Evolutionary conservation across 2,113 vertebrate species (phyloP), one percentile per base, ranked within the genome.

Genomic region (Xiphophorus maculatus): DNA sequence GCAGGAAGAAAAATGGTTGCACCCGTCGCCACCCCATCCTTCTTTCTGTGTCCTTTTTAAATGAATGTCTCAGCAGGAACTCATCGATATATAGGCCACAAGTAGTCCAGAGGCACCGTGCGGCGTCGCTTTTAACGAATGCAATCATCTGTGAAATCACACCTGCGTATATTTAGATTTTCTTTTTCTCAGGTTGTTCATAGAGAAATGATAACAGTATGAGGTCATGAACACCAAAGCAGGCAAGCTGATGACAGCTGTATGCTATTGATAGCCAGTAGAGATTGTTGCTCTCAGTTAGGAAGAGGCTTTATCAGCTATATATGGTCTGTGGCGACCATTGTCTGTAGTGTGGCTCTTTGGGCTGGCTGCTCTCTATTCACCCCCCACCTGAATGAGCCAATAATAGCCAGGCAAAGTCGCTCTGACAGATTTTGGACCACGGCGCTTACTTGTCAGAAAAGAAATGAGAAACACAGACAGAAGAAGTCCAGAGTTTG

Each of bases 401-500:
- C 90, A 90, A 92, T 92, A 92, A 93, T 94, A 94, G 87, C 82
- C 79, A 42, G 63, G 71, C 76, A 66, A 87, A 88, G 82, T 87
- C 69, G 68, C 73, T 70, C 80, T 89, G 87, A 89, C 88, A 61
- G 85, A 89, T 93, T 83, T 86, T 83, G 77, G 83, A 89, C 89
- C 85, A 79, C 79, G 82, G 81, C 69, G 79, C 85, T 88, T 80
- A 88, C 88, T 86, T 88, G 70, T 86, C 44, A 71, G 86, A 85
- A 91, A 86, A 90, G 90, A 90, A 90, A 93, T 91, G 82, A 77
- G 84, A 83, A 90, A 79, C 60, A 63, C 64, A 80, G 88, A 81
- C 69, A 80, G 84, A 76, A 77, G 80, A 67, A 79, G 76, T 58
- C 71, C 60, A 29, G 61, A 73, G 40, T 65, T 68, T 71, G 72